phyloP scores from a whole-genome alignment of 1,140 invertebrate genomes.

The Drosophila trapezifrons region DNA sequence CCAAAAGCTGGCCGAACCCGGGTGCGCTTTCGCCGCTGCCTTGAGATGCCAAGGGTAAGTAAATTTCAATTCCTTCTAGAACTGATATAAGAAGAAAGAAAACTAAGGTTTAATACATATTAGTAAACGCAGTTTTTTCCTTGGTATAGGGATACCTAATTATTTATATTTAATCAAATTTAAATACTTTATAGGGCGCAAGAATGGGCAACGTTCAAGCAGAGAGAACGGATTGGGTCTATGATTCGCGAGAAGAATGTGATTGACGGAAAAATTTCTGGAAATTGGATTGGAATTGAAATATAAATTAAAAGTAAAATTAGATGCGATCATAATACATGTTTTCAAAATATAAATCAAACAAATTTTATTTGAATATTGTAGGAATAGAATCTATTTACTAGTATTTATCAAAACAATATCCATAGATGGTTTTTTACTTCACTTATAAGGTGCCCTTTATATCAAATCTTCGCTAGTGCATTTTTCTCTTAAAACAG shows the following conservation, averaged over 20 bases:
- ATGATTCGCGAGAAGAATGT: conserved; percentile 33
- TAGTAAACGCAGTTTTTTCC: too few relatives aligned
- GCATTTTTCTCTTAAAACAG: too few relatives aligned
- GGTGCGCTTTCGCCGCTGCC: conserved; percentile 54
- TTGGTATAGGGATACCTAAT: neutral
- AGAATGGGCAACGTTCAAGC: conserved; percentile 26
- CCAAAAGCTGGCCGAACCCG: conserved; percentile 15
- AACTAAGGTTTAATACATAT: neutral
- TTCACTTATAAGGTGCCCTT: too few relatives aligned
- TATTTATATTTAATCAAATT: neutral
- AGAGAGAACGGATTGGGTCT: conserved; percentile 57
- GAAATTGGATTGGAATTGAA: neutral
- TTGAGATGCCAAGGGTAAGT: conserved; percentile 48
- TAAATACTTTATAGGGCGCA: conserved; percentile 24
- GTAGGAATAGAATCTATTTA: too few relatives aligned
- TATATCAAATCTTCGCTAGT: too few relatives aligned
- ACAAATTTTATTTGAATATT: neutral
- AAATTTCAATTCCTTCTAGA: neutral
- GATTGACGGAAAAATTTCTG: neutral
- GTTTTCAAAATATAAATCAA: neutral
- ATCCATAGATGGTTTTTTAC: too few relatives aligned
- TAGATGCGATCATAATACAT: too few relatives aligned
- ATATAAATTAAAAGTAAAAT: neutral
- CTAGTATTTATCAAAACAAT: too few relatives aligned
- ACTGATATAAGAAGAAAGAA: too few relatives aligned